Evolutionary conservation across 2,888 invertebrate genomes (phyloP), one percentile per base, ranked within the genome.

Genomic region (Aspidapion aeneum): DNA sequence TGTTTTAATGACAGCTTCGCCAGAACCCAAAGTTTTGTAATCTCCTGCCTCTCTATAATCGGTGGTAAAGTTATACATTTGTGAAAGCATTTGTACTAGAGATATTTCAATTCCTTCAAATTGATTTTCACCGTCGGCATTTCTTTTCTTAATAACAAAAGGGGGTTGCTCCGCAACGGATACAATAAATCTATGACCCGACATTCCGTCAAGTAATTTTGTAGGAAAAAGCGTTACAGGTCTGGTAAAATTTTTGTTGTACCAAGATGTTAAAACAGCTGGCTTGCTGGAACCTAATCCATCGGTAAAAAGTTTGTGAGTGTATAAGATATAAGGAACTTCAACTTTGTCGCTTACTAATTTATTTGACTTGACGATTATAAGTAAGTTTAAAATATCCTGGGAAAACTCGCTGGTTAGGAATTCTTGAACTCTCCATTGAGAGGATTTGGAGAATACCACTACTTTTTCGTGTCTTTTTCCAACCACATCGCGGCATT

Each of bases 71-170:
- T 92, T 91, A 57, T 90, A 85, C 68, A 83, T 81, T 68, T 84
- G 79, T 0, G 87, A 84, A 19, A 92, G 76, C 49, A 90, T 72
- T 64, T 83, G 80, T 1, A 92, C 76, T 16, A 91, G 72, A 66
- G 90, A 83, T 59, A 88, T 80, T 82, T 93, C 92, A n/a, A 90
- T 78, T 7, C 92, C 92, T 75, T 91, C 91, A 90, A 88, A 90
- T 48, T 82, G 80, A 9, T 83, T 81, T 49, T 84, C 83, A 61
- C 84, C 75, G 65, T 84, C 83, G 9, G 80, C 76, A 71, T 75
- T 70, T 61, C 71, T 74, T 61, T 82, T 85, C 78, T 84, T 86
- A 70, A 91, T 86, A 3, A 89, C 85, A 75, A 84, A 92, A 0
- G 92, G 93, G 5, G 91, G 90, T 72, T 90, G 89, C 77, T 90